Evolutionary conservation across 1,140 invertebrate species (phyloP).

Genomic region (Drosophila lacertosa): DNA sequence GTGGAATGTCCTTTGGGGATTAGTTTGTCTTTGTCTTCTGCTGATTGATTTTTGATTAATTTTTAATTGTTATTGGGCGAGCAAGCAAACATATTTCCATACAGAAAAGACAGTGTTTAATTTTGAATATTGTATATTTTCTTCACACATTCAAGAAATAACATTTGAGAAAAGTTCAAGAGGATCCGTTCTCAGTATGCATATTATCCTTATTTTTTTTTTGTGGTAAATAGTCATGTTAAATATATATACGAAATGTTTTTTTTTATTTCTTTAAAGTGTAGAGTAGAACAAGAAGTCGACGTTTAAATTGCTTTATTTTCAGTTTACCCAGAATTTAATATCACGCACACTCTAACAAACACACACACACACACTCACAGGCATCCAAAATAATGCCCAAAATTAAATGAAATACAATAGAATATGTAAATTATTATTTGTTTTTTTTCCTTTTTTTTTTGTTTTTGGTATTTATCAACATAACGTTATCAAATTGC

Average conservation of each 20-base stretch:
- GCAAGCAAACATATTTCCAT: not conserved
- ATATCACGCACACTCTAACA: conserved; percentile 3
- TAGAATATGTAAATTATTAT: conserved; percentile 15
- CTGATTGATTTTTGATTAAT: not conserved
- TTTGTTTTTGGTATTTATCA: conserved; percentile 3
- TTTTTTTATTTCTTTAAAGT: not conserved
- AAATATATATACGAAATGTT: conserved; percentile 10
- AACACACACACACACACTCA: not conserved
- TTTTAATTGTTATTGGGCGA: not conserved
- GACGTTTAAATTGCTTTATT: conserved; percentile 41
- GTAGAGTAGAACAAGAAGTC: not conserved
- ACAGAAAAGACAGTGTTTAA: not conserved
- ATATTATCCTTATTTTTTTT: too few relatives aligned
- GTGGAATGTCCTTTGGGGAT: not conserved
- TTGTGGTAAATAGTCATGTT: conserved; percentile 50
- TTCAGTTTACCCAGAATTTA: not conserved
- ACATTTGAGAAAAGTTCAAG: conserved; percentile 29
- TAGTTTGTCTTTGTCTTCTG: not conserved
- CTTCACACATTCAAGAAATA: conserved; percentile 55
- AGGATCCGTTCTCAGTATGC: conserved; percentile 7
- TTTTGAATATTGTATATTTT: conserved; percentile 46
- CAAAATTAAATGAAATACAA: conserved; percentile 3
- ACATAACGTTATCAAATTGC: not conserved
- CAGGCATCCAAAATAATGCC: not conserved
- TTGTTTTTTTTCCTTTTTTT: too few relatives aligned